These are phyloP conservation scores for Furnarius figulus DNA, from an alignment of 2,113 vertebrate species.

Conservation along the genomic window DNA sequence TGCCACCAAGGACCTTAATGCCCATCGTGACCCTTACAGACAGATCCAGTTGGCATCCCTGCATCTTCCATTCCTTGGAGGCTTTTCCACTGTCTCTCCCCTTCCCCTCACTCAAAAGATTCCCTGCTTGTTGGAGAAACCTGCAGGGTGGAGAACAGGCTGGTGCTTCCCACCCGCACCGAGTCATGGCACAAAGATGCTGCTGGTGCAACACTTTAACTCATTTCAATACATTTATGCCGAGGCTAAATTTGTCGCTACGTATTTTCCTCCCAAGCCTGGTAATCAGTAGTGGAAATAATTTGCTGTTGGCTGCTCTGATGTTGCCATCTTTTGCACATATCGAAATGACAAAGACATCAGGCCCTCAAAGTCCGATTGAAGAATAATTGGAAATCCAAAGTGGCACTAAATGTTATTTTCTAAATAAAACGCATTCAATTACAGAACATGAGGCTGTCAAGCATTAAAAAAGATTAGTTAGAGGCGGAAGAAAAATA, in stretches of 20 bases:
- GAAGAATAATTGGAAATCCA: constrained; percentile 78
- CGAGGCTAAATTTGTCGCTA: constrained; percentile 11
- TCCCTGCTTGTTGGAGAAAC: not conserved
- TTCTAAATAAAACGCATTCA: constrained; percentile 75
- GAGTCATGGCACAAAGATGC: not conserved
- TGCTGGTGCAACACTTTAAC: not conserved
- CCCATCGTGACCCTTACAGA: not conserved
- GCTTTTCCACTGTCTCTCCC: not conserved
- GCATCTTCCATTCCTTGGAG: not conserved
- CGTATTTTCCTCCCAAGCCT: constrained; percentile 10
- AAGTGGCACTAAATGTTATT: constrained; percentile 72
- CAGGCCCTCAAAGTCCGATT: constrained; percentile 58
- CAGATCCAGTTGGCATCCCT: not conserved
- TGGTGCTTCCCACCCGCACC: fast-evolving
- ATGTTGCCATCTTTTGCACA: constrained; percentile 58
- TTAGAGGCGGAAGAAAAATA: not conserved
- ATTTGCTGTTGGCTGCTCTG: constrained; percentile 62
- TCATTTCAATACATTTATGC: not conserved
- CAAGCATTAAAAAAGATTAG: constrained; percentile 57
- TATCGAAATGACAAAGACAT: constrained; percentile 69
- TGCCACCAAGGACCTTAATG: not conserved
- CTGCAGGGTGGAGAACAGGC: not conserved
- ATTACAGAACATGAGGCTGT: constrained; percentile 38
- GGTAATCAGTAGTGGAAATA: constrained; percentile 56
- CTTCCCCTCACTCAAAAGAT: not conserved